These are phyloP conservation scores for Lutraria rhynchaena DNA, from an alignment of 1,140 invertebrate genomes.

Conservation along the genomic window DNA sequence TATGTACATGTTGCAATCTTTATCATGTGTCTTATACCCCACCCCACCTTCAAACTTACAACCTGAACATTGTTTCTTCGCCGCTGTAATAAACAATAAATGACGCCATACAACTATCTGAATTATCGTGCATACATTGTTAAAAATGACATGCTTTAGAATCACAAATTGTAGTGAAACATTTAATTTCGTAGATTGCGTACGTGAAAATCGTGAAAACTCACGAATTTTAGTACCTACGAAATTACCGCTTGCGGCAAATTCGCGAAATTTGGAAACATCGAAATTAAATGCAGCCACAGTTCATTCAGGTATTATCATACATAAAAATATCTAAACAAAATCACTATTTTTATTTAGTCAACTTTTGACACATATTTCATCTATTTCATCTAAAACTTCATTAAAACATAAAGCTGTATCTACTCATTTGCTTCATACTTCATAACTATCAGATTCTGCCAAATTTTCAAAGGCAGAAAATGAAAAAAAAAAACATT, in stretches of 20 bases:
- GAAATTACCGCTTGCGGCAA: background rate
- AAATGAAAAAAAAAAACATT: too few species aligned
- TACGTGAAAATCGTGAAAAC: background rate
- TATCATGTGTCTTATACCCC: constrained; percentile 32
- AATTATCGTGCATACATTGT: background rate
- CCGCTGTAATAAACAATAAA: constrained; percentile 5
- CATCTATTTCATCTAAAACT: too few species aligned
- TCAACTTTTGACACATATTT: too few species aligned
- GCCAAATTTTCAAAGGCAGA: too few species aligned
- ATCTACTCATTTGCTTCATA: too few species aligned
- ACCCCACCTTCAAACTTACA: constrained; percentile 51
- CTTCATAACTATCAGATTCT: too few species aligned
- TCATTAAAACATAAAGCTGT: too few species aligned
- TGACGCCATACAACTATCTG: background rate
- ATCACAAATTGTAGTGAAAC: background rate
- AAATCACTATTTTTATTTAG: too few species aligned
- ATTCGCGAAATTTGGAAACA: too few species aligned
- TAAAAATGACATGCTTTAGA: background rate
- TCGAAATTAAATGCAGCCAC: too few species aligned
- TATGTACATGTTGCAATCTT: constrained; percentile 51
- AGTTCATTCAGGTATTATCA: too few species aligned
- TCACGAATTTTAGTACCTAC: background rate
- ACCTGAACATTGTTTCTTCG: constrained; percentile 15
- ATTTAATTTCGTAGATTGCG: background rate
- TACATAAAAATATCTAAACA: too few species aligned